A percentile compares a stretch with the other conserved stretches of the same genome.
Conservation (phyloP, 2,797 vertebrate species). For the Ctenosaura bakeri region DNA sequence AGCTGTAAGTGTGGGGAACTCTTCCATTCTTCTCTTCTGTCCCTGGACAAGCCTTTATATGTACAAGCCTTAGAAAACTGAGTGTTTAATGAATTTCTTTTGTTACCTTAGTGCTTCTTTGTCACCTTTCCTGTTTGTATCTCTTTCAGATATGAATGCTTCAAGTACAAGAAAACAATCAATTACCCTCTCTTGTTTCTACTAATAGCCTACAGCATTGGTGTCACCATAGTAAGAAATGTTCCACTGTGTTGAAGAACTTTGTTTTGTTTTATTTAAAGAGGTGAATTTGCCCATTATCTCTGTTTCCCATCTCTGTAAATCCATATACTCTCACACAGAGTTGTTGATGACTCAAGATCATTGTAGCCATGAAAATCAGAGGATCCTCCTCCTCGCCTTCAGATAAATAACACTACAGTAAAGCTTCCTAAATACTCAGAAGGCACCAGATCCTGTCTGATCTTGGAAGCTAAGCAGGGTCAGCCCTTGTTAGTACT, state of each 20-base stretch:
- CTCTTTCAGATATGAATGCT: constrained; percentile 94
- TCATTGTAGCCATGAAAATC: neutral
- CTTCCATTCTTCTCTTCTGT: neutral
- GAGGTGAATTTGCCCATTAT: neutral
- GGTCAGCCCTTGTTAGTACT: too few species aligned
- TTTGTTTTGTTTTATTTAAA: constrained; percentile 32
- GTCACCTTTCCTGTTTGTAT: neutral
- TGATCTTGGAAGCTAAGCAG: too few species aligned
- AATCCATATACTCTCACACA: neutral
- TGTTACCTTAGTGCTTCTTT: neutral
- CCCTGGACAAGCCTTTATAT: neutral
- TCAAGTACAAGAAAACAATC: constrained; percentile 90
- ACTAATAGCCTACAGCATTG: constrained; percentile 90
- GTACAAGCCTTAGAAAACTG: neutral
- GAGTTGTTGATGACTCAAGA: neutral
- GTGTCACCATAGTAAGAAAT: constrained; percentile 93
- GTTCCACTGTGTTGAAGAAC: constrained; percentile 46
- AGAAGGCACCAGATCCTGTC: too few species aligned
- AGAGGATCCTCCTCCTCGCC: too few species aligned
- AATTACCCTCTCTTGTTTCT: constrained; percentile 88
- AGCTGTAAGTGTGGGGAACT: too few species aligned
- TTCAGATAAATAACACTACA: neutral
- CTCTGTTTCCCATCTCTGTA: neutral
- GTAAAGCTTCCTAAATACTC: too few species aligned
- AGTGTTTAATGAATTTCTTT: neutral